phyloP scores from a whole-genome alignment of 2,113 vertebrate species.

The Otolemur garnettii region DNA sequence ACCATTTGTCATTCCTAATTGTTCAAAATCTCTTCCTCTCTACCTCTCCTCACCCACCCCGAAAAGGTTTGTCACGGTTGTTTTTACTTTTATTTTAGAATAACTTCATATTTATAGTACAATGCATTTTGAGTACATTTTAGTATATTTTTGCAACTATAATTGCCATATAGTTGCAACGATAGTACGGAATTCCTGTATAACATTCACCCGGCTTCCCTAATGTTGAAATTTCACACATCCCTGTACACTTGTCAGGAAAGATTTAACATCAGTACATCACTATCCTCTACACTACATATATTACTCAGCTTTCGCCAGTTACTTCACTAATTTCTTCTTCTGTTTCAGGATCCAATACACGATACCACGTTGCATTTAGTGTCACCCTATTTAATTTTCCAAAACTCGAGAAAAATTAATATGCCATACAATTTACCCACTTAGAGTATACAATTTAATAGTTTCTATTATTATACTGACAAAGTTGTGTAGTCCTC shows the following conservation, averaged over 20 bases:
- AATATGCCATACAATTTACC: neutral
- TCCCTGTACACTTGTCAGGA: neutral
- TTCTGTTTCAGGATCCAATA: neutral
- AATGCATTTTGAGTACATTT: too few species aligned
- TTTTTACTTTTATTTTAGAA: neutral
- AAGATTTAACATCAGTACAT: neutral
- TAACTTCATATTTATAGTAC: neutral
- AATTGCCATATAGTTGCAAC: neutral
- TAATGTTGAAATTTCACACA: neutral
- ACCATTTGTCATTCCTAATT: neutral
- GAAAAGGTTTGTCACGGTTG: neutral
- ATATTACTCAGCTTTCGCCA: neutral
- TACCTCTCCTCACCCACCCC: neutral
- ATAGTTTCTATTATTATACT: conserved; percentile 2
- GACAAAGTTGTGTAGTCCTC: neutral
- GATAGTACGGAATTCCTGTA: neutral
- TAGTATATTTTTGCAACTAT: too few species aligned
- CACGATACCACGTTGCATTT: neutral
- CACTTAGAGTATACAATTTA: neutral
- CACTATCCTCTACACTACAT: neutral
- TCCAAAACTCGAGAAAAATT: conserved; percentile 31
- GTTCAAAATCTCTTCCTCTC: neutral
- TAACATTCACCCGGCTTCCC: neutral
- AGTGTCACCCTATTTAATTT: neutral
- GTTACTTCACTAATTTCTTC: neutral